phyloP scores from a whole-genome alignment of 2,797 vertebrate species.

The Echiichthys vipera region DNA sequence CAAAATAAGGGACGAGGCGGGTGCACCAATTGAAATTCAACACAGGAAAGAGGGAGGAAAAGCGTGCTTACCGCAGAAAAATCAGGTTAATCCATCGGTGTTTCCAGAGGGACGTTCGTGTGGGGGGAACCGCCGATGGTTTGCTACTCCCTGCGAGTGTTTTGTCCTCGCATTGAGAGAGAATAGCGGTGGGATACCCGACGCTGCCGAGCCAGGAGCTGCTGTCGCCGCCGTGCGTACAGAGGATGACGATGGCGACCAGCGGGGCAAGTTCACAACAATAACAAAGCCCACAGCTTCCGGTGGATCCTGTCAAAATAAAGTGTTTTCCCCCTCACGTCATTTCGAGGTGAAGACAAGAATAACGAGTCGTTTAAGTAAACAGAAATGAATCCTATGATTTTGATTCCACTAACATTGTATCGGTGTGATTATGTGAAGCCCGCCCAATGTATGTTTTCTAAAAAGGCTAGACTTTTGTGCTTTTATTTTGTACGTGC shows the following conservation, averaged over 20 bases:
- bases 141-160: constrained; percentile 34
- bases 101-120: constrained; percentile 52
- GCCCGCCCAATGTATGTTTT: accelerated
- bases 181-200: constrained; percentile 74
- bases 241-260: constrained; percentile 79
- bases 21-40: constrained; percentile 77
- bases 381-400: background rate
- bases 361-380: accelerated
- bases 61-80: constrained; percentile 78
- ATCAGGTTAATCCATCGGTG: constrained; percentile 82
- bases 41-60: constrained; percentile 3
- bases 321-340: background rate
- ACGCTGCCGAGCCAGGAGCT: constrained; percentile 76
- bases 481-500: constrained; percentile 51
- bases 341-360: background rate
- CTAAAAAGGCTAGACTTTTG: accelerated
- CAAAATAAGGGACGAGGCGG: constrained; percentile 72
- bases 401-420: accelerated
- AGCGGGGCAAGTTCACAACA: constrained; percentile 14
- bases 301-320: constrained; percentile 42
- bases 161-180: constrained; percentile 61
- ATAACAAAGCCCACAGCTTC: constrained; percentile 1
- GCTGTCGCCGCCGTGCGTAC: constrained; percentile 83
- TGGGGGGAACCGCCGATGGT: constrained; percentile 18
- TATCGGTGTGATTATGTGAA: accelerated